A percentile compares a stretch with the other conserved stretches of the same genome.
Conservation (phyloP, 2,797 vertebrate genomes). For the Coccyzus lansbergi region DNA sequence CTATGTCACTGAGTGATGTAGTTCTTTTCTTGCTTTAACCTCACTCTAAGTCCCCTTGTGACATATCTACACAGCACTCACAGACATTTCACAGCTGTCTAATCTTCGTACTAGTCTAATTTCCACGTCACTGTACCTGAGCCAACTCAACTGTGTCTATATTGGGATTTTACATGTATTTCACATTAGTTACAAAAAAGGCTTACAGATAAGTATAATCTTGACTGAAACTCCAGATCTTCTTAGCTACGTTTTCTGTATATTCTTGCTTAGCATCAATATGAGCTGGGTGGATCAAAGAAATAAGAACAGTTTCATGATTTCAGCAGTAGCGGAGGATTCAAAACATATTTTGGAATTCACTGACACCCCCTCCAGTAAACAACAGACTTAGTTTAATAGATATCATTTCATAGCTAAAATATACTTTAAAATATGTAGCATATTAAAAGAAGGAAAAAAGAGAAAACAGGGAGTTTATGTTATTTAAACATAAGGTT, state of each 20-base stretch:
- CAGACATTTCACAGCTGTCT: background rate
- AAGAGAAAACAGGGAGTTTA: fast-evolving
- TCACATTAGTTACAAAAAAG: background rate
- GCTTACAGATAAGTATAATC: background rate
- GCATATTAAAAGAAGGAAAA: background rate
- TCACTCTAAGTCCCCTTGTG: background rate
- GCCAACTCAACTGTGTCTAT: background rate
- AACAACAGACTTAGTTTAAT: background rate
- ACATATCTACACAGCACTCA: background rate
- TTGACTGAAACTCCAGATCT: background rate
- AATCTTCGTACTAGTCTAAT: background rate
- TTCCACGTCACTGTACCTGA: background rate
- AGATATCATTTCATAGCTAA: background rate
- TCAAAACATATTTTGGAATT: background rate
- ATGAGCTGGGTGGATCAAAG: background rate
- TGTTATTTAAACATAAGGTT: background rate
- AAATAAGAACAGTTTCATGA: background rate
- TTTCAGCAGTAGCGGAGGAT: background rate
- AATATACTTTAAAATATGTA: background rate
- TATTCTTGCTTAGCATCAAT: background rate
- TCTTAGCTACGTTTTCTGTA: background rate
- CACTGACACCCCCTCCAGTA: background rate
- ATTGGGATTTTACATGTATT: background rate
- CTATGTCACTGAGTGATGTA: background rate
- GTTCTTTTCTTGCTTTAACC: background rate